Percentiles rank a stretch among this genome's conserved stretches.
Evolutionary conservation across 2,888 invertebrate species (phyloP).

Genomic region (Thysanoteuthis rhombus): DNA sequence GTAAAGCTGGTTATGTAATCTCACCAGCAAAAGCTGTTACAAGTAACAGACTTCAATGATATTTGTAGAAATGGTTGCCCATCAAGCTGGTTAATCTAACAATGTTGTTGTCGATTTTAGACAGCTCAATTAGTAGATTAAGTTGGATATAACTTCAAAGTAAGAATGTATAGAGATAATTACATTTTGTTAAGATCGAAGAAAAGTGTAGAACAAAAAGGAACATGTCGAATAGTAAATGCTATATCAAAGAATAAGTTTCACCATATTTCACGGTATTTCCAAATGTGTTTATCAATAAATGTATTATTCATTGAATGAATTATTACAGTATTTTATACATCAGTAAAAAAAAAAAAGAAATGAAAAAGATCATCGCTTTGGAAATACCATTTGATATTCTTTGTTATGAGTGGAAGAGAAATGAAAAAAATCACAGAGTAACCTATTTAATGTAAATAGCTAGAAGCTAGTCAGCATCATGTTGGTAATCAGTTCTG

Average conservation of each 20-base stretch:
- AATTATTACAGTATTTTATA: too few relatives aligned
- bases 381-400: too few relatives aligned
- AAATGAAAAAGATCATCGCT: too few relatives aligned
- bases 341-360: too few relatives aligned
- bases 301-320: too few relatives aligned
- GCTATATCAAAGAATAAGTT: too few relatives aligned
- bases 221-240: not conserved
- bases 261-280: too few relatives aligned
- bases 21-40: not conserved
- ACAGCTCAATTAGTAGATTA: not conserved
- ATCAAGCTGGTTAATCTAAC: not conserved
- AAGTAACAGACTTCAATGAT: not conserved
- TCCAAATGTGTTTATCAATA: too few relatives aligned
- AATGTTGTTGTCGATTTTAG: not conserved
- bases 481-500: not conserved
- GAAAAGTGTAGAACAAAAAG: not conserved
- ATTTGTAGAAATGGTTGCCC: not conserved
- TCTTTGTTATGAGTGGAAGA: not conserved
- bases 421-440: not conserved
- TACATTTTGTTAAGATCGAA: not conserved
- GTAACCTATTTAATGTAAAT: too few relatives aligned
- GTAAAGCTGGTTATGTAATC: not conserved
- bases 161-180: not conserved
- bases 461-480: not conserved
- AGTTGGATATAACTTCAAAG: not conserved